Evolutionary conservation across 2,797 vertebrate species (phyloP).

Genomic region (Strix occidentalis): DNA sequence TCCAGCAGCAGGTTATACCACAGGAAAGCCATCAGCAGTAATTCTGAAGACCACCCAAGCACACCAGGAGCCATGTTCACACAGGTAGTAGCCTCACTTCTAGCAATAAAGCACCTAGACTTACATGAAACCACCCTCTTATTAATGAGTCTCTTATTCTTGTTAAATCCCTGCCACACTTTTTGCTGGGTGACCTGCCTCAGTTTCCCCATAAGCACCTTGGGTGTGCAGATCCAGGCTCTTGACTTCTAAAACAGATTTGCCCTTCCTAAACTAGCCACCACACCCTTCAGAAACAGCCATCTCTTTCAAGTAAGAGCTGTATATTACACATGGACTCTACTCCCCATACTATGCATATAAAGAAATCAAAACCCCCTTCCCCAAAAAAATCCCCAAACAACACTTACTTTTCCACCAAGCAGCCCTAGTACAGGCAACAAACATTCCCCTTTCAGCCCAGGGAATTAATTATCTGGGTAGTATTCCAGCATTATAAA

Average conservation of each 20-base stretch:
- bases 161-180: not conserved
- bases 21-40: not conserved
- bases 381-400: too few relatives aligned
- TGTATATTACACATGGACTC: not conserved
- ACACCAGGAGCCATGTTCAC: not conserved
- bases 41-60: not conserved
- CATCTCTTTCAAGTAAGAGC: not conserved
- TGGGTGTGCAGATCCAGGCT: not conserved
- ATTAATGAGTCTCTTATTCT: not conserved
- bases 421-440: not conserved
- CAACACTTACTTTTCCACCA: not conserved
- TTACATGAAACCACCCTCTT: not conserved
- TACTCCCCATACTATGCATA: accelerated
- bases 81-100: not conserved
- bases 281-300: not conserved
- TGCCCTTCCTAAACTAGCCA: not conserved
- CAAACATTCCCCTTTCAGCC: not conserved
- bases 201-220: not conserved
- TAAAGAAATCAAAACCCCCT: accelerated
- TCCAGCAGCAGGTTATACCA: not conserved
- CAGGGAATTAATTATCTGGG: not conserved
- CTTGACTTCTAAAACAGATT: not conserved
- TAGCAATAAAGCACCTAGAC: not conserved
- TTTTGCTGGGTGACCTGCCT: not conserved
- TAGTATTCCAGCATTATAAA: not conserved